Conservation (phyloP, 2,888 invertebrate genomes). For the Eupithecia pulchellata region DNA sequence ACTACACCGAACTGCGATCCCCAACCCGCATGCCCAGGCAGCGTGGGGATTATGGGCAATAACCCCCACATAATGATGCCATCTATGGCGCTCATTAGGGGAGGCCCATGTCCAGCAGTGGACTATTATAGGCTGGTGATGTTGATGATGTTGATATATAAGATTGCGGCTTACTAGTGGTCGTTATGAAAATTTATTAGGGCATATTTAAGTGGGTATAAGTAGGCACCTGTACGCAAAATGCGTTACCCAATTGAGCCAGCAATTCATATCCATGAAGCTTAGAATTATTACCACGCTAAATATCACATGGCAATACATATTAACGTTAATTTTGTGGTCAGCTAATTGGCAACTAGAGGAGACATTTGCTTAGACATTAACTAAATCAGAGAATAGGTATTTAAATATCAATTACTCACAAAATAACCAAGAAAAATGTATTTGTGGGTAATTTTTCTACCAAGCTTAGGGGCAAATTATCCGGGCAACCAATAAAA, state of each 20-base stretch:
- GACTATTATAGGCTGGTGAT: too few species aligned
- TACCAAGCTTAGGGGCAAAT: not conserved
- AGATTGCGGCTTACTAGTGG: not conserved
- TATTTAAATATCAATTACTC: too few species aligned
- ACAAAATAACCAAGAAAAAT: not conserved
- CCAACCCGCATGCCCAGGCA: too few species aligned
- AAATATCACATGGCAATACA: not conserved
- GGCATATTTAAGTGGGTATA: not conserved
- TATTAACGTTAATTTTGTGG: conserved; percentile 1
- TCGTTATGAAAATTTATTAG: not conserved
- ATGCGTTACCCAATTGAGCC: not conserved
- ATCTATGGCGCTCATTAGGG: too few species aligned
- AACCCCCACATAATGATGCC: too few species aligned
- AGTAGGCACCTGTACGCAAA: not conserved
- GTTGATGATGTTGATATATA: too few species aligned
- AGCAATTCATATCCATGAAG: not conserved
- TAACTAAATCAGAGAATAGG: not conserved
- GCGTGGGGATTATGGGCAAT: too few species aligned
- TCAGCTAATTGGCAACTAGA: not conserved
- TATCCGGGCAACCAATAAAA: not conserved
- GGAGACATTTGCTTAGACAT: not conserved
- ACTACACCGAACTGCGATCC: too few species aligned
- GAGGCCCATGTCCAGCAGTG: too few species aligned
- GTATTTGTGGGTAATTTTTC: not conserved
- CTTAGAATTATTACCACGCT: not conserved